phyloP scores from a whole-genome alignment of 2,888 invertebrate genomes.

The Sarcophaga caerulescens region DNA sequence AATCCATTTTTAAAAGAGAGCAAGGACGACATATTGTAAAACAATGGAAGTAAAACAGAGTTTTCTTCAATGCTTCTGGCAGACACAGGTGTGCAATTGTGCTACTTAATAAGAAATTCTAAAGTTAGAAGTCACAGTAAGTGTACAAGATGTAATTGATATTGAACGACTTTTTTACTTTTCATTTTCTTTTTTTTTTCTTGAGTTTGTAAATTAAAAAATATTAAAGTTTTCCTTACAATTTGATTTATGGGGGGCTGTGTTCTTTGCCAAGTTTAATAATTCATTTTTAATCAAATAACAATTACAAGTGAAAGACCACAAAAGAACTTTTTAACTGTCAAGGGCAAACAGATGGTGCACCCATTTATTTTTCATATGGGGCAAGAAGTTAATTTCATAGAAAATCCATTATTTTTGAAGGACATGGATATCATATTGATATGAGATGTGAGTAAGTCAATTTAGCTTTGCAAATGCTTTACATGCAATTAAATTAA shows the following conservation, averaged over 20 bases:
- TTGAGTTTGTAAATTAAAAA: neutral
- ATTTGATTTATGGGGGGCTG: slow-evolving; percentile 6
- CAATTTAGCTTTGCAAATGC: too few relatives aligned
- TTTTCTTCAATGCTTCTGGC: neutral
- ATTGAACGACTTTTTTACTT: neutral
- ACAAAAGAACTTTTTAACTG: neutral
- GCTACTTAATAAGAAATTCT: neutral
- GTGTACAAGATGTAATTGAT: neutral
- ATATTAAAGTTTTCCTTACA: neutral
- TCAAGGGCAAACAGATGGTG: neutral
- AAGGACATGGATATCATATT: too few relatives aligned
- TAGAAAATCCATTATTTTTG: too few relatives aligned
- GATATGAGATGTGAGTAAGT: too few relatives aligned
- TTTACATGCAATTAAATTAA: too few relatives aligned
- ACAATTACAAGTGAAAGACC: neutral
- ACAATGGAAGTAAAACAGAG: too few relatives aligned
- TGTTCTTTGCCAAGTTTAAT: neutral
- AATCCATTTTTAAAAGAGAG: too few relatives aligned
- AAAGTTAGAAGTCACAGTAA: neutral
- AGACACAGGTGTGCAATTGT: slow-evolving; percentile 8
- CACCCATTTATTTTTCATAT: neutral
- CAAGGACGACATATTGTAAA: too few relatives aligned
- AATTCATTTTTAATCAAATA: neutral
- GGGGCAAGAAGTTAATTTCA: too few relatives aligned
- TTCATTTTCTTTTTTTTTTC: too few relatives aligned